Base-by-base conservation (phyloP, 2,113 vertebrate species). In the Gambusia holbrooki region DNA sequence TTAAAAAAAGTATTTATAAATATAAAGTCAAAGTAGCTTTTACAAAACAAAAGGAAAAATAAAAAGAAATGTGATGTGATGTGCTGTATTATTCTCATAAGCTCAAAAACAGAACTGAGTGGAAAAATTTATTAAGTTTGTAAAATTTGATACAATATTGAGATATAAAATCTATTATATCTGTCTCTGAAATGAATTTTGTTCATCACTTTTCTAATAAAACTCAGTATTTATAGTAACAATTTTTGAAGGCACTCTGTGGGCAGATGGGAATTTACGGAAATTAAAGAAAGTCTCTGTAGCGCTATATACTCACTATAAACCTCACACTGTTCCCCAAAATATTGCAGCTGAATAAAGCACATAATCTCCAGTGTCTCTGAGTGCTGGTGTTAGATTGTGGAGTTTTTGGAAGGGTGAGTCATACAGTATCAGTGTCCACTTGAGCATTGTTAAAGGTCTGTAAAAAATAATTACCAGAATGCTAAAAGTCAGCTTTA, bases 271-370 rank as follows among this genome's bases (percentile, higher is more conserved):
- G 81, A 71, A 67, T 89, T 67, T 60, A 77, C 66, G 77, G 58
- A 87, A 87, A 86, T 87, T 84, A 87, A 84, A 86, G 76, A 82
- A 51, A 75, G 73, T 89, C 81, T 82, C 77, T 35, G 32, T 48
- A 85, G 72, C 65, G 67, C 61, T 75, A 54, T 72, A 76, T 68
- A 71, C 69, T 62, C 65, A 69, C 77, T 81, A 48, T 40, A 73
- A 48, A 82, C 76, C 48, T 80, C 79, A 51, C 69, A 62, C 51
- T 78, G 73, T 66, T 73, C 29, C 37, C 68, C 40, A 32, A 77
- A 71, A 66, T 66, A 25, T 42, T 60, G 28, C 25, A 29, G 62
- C 19, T 54, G 28, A 73, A 62, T 71, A 71, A 80, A 76, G 58
- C 61, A 65, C 66, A 71, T 66, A 62, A 66, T 66, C 69, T 69